Conservation (phyloP, 64 coral and sea anemone genomes). For the Actinia tenebrosa region DNA sequence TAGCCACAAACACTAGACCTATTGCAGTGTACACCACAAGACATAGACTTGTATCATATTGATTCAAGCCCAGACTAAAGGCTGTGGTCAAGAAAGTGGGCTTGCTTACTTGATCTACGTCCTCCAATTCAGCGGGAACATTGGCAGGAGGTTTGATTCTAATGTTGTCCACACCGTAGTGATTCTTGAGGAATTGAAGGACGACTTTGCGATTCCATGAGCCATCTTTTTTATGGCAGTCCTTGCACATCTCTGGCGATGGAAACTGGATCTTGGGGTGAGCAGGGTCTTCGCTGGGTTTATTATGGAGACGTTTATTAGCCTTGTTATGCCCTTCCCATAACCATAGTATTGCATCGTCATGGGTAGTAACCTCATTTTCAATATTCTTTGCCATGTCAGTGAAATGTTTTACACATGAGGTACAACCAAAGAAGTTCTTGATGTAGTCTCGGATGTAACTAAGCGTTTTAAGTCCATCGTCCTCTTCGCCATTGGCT, state of each 20-base stretch:
- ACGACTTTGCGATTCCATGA: conserved; percentile 79
- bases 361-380: conserved; percentile 56
- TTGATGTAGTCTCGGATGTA: conserved; percentile 80
- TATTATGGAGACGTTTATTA: conserved; percentile 68
- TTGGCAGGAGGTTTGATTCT: conserved; percentile 39
- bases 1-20: conserved; percentile 57
- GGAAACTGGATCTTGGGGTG: conserved; percentile 85
- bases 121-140: conserved; percentile 56
- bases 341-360: conserved; percentile 88
- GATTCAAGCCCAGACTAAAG: conserved; percentile 60
- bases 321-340: conserved; percentile 87
- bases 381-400: conserved; percentile 65
- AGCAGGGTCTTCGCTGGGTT: conserved; percentile 70
- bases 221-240: conserved; percentile 45
- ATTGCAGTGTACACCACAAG: conserved; percentile 77
- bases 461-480: conserved; percentile 41
- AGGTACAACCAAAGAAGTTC: conserved; percentile 77
- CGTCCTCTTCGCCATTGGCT: background rate
- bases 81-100: conserved; percentile 40
- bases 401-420: conserved; percentile 75
- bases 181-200: conserved; percentile 78
- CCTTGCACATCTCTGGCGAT: conserved; percentile 51
- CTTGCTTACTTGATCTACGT: conserved; percentile 83
- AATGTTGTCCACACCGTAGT: conserved; percentile 88
- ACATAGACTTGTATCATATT: conserved; percentile 88